Base-by-base conservation (phyloP, 2,888 invertebrate genomes). In the Nemurella pictetii region DNA sequence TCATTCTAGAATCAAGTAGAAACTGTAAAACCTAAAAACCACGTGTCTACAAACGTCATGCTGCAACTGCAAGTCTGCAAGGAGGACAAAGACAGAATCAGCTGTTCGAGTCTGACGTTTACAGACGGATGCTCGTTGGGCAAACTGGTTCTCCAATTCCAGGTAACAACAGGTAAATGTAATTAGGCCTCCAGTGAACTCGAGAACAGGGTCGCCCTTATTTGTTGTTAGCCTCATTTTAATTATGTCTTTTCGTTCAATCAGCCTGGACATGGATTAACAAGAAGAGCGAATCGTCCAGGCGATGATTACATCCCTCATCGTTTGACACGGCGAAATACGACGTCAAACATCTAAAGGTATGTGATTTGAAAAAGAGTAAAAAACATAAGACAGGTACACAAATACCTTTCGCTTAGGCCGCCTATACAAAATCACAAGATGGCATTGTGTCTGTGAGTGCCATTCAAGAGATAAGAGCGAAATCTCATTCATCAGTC, bases 121-220 rank as follows among this genome's bases (percentile, higher is more conserved):
- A 25, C 29, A 78, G 12, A 55, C 55, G 55, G 55, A 55, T 55
- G 55, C 55, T 55, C 55, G 55, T 55, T 55, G 55, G 55, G 55
- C 55, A 55, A 55, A 55, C 55, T 55, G 55, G 55, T 55, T 55
- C 3, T 55, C 55, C 15, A 55, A 12, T 78, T 78, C 78, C 78
- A 30, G n/a, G 78, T 78, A 78, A 78, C 78, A 78, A 78, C 78
- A 78, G 78, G 78, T 29, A 55, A 55, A 12, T 55, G 55, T 55
- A 55, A 55, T 55, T 55, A 55, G 55, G 55, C 55, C 55, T 55
- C 55, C 12, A 55, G 55, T 55, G 55, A 55, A 55, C 55, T 55
- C 55, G 55, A 55, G 55, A 55, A 55, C 55, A 55, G 55, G 55
- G 55, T 55, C 55, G 55, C 20, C 55, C 55, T 55, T 55, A 55